phyloP scores from a whole-genome alignment of 2,113 vertebrate species.

The Lampris megalopsis region DNA sequence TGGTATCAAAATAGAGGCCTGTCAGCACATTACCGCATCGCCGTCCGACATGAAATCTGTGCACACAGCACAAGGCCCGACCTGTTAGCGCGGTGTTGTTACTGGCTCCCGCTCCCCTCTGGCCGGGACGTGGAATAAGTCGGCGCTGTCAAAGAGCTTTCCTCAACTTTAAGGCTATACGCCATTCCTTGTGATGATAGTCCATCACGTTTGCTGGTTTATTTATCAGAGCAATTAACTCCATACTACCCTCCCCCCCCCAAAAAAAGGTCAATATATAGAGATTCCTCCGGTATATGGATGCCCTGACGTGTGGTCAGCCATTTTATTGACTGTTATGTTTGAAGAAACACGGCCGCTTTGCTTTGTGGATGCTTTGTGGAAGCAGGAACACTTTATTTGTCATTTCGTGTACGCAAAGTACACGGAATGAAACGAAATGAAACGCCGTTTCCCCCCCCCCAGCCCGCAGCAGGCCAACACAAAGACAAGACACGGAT shows the following conservation, averaged over 20 bases:
- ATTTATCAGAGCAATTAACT: constrained; percentile 31
- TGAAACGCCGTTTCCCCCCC: no score
- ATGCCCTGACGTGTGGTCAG: neutral
- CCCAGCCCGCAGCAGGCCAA: no score
- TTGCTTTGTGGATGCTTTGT: no score
- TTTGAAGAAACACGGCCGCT: no score
- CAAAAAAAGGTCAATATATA: constrained; percentile 5
- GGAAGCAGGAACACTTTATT: no score
- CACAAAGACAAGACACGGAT: no score
- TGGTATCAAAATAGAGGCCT: constrained; percentile 62
- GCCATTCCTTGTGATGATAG: constrained; percentile 29
- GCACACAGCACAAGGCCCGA: constrained; percentile 24
- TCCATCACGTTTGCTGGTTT: constrained; percentile 23
- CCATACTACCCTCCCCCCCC: neutral
- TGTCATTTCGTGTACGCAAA: no score
- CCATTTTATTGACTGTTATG: no score
- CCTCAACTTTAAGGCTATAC: no score
- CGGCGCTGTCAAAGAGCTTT: constrained; percentile 33
- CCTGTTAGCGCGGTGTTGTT: constrained; percentile 53
- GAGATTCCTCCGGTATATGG: neutral
- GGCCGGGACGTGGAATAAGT: constrained; percentile 34
- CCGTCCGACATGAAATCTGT: constrained; percentile 53
- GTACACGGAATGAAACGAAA: no score
- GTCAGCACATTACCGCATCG: constrained; percentile 66
- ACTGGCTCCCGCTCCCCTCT: constrained; percentile 34